Conservation (phyloP, 2,797 vertebrate species). For the Buceros bicornis region DNA sequence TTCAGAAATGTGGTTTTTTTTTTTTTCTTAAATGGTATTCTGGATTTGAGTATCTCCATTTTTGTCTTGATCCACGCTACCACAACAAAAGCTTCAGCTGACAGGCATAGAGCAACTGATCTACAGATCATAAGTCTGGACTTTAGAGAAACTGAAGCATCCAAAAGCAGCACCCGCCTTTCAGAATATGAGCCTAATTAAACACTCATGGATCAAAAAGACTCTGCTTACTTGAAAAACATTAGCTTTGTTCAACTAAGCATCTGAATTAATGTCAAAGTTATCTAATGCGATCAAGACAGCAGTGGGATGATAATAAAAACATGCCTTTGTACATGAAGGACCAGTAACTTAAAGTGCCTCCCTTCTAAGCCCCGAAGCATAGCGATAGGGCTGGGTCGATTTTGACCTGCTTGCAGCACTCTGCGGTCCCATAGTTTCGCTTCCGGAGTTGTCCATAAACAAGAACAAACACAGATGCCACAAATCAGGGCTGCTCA, state of each 20-base stretch:
- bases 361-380: accelerated
- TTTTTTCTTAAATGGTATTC: neutral
- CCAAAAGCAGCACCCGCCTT: neutral
- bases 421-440: accelerated
- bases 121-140: neutral
- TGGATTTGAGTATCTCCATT: neutral
- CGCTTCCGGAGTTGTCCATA: accelerated
- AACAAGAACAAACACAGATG: accelerated
- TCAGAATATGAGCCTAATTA: accelerated
- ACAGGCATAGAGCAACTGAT: neutral
- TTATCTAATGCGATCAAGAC: neutral
- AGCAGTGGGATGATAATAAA: neutral
- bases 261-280: neutral
- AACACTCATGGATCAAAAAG: neutral
- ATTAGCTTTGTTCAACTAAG: neutral
- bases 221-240: neutral
- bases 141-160: neutral
- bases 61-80: neutral
- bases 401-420: neutral
- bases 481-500: accelerated
- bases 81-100: neutral
- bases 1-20: neutral
- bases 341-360: neutral
- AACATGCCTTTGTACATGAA: neutral
- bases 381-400: accelerated